phyloP scores from a whole-genome alignment of 2,113 vertebrate genomes.

The Odontophorus gujanensis region DNA sequence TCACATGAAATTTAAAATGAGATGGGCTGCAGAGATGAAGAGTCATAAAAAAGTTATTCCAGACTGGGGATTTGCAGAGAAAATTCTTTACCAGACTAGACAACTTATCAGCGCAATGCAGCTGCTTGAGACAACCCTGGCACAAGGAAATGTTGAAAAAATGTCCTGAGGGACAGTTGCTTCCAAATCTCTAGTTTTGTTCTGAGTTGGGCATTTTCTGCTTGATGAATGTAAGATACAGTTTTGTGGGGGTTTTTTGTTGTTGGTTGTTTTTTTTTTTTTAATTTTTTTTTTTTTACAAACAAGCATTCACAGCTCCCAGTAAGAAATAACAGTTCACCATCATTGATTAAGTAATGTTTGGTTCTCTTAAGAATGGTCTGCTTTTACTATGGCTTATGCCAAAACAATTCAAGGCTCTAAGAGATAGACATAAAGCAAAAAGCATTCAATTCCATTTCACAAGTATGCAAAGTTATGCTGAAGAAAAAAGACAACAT shows the following conservation, averaged over 20 bases:
- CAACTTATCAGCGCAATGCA: constrained; percentile 36
- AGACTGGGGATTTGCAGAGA: constrained; percentile 9
- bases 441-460: not conserved
- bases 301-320: not conserved
- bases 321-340: not conserved
- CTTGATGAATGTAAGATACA: not conserved
- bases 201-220: not conserved
- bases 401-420: not conserved
- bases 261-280: no score
- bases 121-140: constrained; percentile 33
- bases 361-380: not conserved
- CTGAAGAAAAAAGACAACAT: not conserved
- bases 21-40: not conserved
- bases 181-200: not conserved
- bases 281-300: not conserved
- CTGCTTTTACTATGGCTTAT: not conserved
- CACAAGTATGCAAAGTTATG: not conserved
- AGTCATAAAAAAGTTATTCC: not conserved
- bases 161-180: not conserved
- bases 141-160: not conserved
- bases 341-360: not conserved
- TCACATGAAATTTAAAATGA: constrained; percentile 27
- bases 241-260: no score
- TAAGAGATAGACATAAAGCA: not conserved
- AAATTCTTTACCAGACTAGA: not conserved